A percentile compares a stretch with the other conserved stretches of the same genome.
Conservation (phyloP, 2,797 vertebrate genomes). For the Nyctibius grandis region DNA sequence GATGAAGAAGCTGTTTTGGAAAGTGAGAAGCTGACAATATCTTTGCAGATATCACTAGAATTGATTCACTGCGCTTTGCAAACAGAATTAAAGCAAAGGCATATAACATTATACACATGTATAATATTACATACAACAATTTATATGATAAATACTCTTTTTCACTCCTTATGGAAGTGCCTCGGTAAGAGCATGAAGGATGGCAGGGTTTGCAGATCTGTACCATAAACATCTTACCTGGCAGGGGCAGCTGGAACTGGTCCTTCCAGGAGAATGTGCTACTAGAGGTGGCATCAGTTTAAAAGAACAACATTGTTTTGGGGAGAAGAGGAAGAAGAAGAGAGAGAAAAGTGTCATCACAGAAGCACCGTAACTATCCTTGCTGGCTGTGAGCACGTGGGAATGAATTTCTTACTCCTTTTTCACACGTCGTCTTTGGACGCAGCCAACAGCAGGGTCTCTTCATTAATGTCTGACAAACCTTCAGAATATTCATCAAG, state of each 20-base stretch:
- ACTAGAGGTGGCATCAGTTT: background rate
- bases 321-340: background rate
- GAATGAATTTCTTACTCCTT: background rate
- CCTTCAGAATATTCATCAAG: background rate
- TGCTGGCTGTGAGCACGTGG: accelerated
- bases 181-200: background rate
- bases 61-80: background rate
- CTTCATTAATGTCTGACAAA: background rate
- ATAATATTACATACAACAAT: too few relatives aligned
- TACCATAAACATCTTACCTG: background rate
- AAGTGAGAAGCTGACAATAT: background rate
- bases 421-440: accelerated
- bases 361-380: accelerated
- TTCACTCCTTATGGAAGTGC: background rate
- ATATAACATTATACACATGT: background rate
- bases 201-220: background rate
- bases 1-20: background rate
- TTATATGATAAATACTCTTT: background rate
- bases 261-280: background rate
- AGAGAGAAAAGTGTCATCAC: background rate
- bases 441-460: background rate
- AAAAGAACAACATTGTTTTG: background rate
- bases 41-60: background rate
- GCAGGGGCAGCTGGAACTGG: background rate
- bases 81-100: background rate